These are phyloP conservation scores for Aix galericulata DNA, from an alignment of 2,113 vertebrate species.

Conservation along the genomic window DNA sequence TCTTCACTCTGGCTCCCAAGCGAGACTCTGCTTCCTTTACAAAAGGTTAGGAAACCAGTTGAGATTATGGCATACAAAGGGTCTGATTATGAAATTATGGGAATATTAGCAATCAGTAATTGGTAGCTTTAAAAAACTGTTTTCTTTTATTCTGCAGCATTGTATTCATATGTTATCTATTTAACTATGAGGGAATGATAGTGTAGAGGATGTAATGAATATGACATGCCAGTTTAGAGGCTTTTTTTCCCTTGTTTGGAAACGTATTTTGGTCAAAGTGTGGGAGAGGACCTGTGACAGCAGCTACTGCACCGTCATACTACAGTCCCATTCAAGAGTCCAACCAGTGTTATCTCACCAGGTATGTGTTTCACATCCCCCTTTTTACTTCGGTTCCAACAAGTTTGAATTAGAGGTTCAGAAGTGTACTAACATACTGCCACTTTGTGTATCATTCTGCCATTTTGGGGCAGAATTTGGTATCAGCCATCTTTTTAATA, in stretches of 20 bases:
- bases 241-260: not conserved
- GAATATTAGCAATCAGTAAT: not conserved
- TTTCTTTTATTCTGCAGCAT: not conserved
- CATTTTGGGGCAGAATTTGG: not conserved
- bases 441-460: too few relatives aligned
- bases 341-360: not conserved
- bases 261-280: not conserved
- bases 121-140: not conserved
- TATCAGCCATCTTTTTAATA: not conserved
- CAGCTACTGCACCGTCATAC: not conserved
- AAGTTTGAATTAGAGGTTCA: not conserved
- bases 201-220: not conserved
- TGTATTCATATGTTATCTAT: not conserved
- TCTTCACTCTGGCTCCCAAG: not conserved
- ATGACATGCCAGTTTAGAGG: accelerated
- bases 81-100: not conserved
- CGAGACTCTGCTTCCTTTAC: not conserved
- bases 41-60: not conserved
- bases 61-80: not conserved
- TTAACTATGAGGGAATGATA: not conserved
- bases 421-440: not conserved
- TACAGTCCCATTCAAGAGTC: not conserved
- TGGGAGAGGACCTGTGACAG: not conserved
- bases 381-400: not conserved
- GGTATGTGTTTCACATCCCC: not conserved